phyloP scores from a whole-genome alignment of 2,113 vertebrate species.

The Brachypteracias leptosomus region DNA sequence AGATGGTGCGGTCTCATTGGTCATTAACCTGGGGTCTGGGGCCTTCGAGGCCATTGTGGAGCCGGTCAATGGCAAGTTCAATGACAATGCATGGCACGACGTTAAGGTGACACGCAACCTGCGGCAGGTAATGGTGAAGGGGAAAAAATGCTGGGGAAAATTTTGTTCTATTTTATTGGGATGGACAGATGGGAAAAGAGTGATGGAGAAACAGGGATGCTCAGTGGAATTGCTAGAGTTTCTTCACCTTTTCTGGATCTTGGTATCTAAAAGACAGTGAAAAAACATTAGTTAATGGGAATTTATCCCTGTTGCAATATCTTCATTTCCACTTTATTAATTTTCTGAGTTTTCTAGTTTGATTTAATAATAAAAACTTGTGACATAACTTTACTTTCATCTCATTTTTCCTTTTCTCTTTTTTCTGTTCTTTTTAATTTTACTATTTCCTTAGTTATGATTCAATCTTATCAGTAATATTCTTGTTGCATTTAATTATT shows the following conservation, averaged over 20 bases:
- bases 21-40: constrained; percentile 98
- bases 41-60: constrained; percentile 98
- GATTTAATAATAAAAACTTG: constrained; percentile 66
- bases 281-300: background rate
- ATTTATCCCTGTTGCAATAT: constrained; percentile 12
- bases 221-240: background rate
- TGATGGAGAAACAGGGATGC: background rate
- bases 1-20: constrained; percentile 92
- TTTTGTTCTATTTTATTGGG: background rate
- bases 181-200: background rate
- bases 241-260: background rate
- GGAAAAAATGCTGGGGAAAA: constrained; percentile 17
- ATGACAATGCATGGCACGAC: constrained; percentile 97
- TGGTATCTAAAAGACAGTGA: constrained; percentile 2
- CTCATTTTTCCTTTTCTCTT: constrained; percentile 58
- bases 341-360: constrained; percentile 31
- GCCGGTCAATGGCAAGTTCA: constrained; percentile 98
- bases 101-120: constrained; percentile 99
- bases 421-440: constrained; percentile 49
- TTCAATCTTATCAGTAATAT: constrained; percentile 71
- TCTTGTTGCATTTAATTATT: constrained; percentile 72
- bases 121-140: constrained; percentile 92
- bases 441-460: constrained; percentile 70
- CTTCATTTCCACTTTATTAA: constrained; percentile 44
- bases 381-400: constrained; percentile 62